Evolutionary conservation across 2,888 invertebrate species (phyloP), one percentile per base, ranked within the genome.

Genomic region (Leptura quadrifasciata): DNA sequence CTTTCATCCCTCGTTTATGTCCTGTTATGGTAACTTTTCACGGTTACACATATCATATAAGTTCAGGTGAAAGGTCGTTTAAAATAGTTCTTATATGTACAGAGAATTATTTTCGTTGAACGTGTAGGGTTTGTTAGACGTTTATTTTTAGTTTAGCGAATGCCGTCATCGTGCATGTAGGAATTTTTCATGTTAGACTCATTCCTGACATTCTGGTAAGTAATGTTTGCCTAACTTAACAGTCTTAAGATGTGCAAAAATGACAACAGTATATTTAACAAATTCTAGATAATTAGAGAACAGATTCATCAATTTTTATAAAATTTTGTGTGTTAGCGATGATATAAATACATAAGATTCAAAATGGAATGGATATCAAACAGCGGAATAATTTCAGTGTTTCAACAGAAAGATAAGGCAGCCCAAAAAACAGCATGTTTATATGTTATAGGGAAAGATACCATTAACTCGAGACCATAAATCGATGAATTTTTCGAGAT

Each of bases 21-120:
- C 69, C 54, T 61, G 17, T 31, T 15, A 67, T 20, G 39, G 72
- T 74, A 77, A 79, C 75, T 67, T 70, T 68, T 63, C 64, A 76
- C 74, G 76, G 81, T 79, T 81, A 82, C 82, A 82, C 84, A 84
- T 84, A 84, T 84, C 84, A 84, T 76, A 77, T 83, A 80, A 80
- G 78, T 83, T 81, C 82, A 83, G 82, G 82, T 80, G 79, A 81
- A 81, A 78, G 82, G 80, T 78, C 24, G 75, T 76, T 76, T 77
- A 78, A 76, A 76, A 73, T 74, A 78, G 75, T 74, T 57, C 70
- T 74, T 78, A 71, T 24, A 74, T 63, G 55, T 74, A 73, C 57
- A 69, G 74, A 69, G 74, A 39, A 24, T 76, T 64, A 71, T 73
- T 67, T 77, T 57, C 17, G 57, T 75, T 70, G 67, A 60, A 21